phyloP scores from a whole-genome alignment of 2,888 invertebrate genomes.

The Corbicula japonica region DNA sequence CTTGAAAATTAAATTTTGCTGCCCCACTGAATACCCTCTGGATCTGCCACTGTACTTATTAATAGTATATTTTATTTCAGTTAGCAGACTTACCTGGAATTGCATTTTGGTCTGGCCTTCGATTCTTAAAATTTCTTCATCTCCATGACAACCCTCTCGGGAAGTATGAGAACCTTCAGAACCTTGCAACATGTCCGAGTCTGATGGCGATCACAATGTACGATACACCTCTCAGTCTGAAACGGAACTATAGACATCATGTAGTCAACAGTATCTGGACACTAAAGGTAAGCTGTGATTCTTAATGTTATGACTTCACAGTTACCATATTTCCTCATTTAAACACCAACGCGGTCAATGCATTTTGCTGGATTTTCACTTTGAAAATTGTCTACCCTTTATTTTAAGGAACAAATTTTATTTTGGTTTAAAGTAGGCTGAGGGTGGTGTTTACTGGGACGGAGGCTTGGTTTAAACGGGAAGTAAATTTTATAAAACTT shows the following conservation, averaged over 20 bases:
- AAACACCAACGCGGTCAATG: too few species aligned
- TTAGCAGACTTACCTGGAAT: conserved; percentile 80
- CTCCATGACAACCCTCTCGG: conserved; percentile 86
- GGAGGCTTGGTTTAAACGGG: too few species aligned
- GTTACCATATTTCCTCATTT: too few species aligned
- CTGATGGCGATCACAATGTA: conserved; percentile 83
- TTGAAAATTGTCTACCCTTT: too few species aligned
- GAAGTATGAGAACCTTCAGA: conserved; percentile 82
- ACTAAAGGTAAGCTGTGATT: conserved; percentile 71
- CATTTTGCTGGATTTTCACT: too few species aligned
- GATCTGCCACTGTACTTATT: background rate
- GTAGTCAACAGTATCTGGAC: conserved; percentile 86
- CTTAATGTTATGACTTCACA: too few species aligned
- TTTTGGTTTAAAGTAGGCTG: too few species aligned
- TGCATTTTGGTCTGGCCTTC: conserved; percentile 83
- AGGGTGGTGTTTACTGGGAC: too few species aligned
- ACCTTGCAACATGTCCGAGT: conserved; percentile 78
- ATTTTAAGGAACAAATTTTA: too few species aligned
- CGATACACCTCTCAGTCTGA: conserved; percentile 85
- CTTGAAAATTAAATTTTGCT: background rate
- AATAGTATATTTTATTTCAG: conserved; percentile 69
- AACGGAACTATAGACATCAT: conserved; percentile 85
- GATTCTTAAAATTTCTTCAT: conserved; percentile 80
- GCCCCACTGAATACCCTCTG: background rate
- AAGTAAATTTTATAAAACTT: too few species aligned